phyloP scores from a whole-genome alignment of 2,888 invertebrate genomes.

The Criorhina ranunculi region DNA sequence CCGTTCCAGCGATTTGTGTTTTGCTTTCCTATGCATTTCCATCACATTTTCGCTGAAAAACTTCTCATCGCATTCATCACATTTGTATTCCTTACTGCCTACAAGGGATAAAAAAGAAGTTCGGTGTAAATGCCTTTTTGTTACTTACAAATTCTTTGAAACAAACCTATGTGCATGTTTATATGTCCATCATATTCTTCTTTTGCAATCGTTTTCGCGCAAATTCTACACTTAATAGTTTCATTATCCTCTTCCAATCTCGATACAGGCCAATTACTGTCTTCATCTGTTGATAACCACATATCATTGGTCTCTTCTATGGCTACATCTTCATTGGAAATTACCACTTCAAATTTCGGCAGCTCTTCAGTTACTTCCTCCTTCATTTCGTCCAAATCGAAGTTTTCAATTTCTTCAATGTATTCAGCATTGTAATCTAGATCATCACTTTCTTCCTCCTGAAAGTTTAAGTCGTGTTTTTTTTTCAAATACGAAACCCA shows the following conservation, averaged over 20 bases:
- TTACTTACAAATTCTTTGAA: background rate
- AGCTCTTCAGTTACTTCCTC: slow-evolving; percentile 18
- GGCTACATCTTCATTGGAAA: slow-evolving; percentile 13
- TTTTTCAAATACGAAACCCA: background rate
- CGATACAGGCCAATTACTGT: slow-evolving; percentile 1
- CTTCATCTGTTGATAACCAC: background rate
- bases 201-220: background rate
- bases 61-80: slow-evolving; percentile 27
- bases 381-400: slow-evolving; percentile 21
- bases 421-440: slow-evolving; percentile 19
- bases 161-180: slow-evolving; percentile 75
- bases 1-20: background rate
- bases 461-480: background rate
- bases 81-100: background rate
- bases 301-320: background rate
- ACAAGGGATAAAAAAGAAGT: background rate
- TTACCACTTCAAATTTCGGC: slow-evolving; percentile 19
- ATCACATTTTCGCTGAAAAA: background rate
- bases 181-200: slow-evolving; percentile 77
- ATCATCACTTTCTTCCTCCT: slow-evolving; percentile 16
- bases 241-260: background rate
- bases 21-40: slow-evolving; percentile 1
- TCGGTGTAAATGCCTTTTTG: background rate
- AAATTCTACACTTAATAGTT: background rate
- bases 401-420: slow-evolving; percentile 15